phyloP scores from a whole-genome alignment of 1,140 invertebrate genomes.

The Lasioglossum albipes region DNA sequence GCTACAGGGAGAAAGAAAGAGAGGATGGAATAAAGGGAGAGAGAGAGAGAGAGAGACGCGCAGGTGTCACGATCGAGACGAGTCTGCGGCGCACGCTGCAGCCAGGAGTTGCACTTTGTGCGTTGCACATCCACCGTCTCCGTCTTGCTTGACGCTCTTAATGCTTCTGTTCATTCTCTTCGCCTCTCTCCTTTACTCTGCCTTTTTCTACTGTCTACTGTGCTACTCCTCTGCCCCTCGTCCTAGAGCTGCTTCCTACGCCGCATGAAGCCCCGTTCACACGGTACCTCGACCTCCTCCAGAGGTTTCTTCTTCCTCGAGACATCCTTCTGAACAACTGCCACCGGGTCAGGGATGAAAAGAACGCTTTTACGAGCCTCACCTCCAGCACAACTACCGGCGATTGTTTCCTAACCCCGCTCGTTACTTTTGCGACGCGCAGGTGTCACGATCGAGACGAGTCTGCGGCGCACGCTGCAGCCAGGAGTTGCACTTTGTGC shows the following conservation, averaged over 20 bases:
- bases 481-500: slow-evolving; percentile 38
- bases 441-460: slow-evolving; percentile 55
- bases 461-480: slow-evolving; percentile 11
- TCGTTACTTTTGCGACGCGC: too few relatives aligned
- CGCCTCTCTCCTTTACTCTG: neutral
- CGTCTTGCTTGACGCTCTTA: neutral
- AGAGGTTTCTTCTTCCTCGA: slow-evolving; percentile 4
- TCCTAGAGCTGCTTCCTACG: slow-evolving; percentile 29
- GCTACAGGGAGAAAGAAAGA: neutral
- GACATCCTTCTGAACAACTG: slow-evolving; percentile 23
- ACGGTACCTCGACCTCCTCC: slow-evolving; percentile 41
- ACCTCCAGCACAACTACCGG: neutral
- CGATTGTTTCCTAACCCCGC: neutral
- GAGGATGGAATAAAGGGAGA: neutral
- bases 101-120: slow-evolving; percentile 38
- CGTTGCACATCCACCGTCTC: neutral
- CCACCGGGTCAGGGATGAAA: slow-evolving; percentile 18
- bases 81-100: slow-evolving; percentile 14
- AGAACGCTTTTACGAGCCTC: neutral
- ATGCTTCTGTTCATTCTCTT: neutral
- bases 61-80: slow-evolving; percentile 56
- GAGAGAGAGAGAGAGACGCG: slow-evolving; percentile 25
- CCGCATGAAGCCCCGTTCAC: slow-evolving; percentile 42
- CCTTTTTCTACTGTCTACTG: neutral
- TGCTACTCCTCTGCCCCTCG: neutral